phyloP scores from a whole-genome alignment of 64 coral and sea anemone genomes.

The Pocillopora damicornis region DNA sequence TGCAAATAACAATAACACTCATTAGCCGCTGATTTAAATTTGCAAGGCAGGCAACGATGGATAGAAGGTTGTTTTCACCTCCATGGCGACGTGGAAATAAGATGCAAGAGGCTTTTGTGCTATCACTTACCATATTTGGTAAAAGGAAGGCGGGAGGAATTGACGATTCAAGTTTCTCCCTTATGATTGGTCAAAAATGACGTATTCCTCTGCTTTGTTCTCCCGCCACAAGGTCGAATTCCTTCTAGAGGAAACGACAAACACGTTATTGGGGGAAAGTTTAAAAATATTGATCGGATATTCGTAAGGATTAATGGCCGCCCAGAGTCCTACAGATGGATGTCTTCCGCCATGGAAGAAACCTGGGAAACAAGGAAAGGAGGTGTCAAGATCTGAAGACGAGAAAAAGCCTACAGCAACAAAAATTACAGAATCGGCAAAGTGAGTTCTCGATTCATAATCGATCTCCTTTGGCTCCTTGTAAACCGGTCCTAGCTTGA shows the following conservation, averaged over 20 bases:
- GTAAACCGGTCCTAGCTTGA: slow-evolving; percentile 3
- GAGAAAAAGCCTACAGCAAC: slow-evolving; percentile 72
- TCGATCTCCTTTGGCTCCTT: background rate
- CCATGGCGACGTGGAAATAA: slow-evolving; percentile 70
- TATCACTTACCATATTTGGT: slow-evolving; percentile 68
- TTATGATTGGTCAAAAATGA: slow-evolving; percentile 83
- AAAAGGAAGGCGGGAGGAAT: slow-evolving; percentile 34
- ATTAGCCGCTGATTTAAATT: slow-evolving; percentile 3
- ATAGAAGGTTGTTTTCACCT: slow-evolving; percentile 31
- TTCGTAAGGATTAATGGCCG: slow-evolving; percentile 54
- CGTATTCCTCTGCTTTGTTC: slow-evolving; percentile 51
- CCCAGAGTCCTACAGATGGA: slow-evolving; percentile 72
- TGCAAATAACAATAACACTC: slow-evolving; percentile 29
- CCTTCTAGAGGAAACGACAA: slow-evolving; percentile 51
- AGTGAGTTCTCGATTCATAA: slow-evolving; percentile 47
- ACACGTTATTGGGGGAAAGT: slow-evolving; percentile 11
- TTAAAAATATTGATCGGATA: background rate
- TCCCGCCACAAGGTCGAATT: slow-evolving; percentile 48
- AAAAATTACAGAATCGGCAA: slow-evolving; percentile 90
- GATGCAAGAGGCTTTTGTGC: slow-evolving; percentile 11
- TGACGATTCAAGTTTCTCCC: background rate
- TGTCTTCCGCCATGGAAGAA: slow-evolving; percentile 78
- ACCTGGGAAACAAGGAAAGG: slow-evolving; percentile 60
- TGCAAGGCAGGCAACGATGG: background rate
- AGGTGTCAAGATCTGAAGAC: slow-evolving; percentile 59